Percentiles rank a stretch among this genome's conserved stretches.
Evolutionary conservation across 2,113 vertebrate genomes (phyloP).

Genomic region (Turnix velox): DNA sequence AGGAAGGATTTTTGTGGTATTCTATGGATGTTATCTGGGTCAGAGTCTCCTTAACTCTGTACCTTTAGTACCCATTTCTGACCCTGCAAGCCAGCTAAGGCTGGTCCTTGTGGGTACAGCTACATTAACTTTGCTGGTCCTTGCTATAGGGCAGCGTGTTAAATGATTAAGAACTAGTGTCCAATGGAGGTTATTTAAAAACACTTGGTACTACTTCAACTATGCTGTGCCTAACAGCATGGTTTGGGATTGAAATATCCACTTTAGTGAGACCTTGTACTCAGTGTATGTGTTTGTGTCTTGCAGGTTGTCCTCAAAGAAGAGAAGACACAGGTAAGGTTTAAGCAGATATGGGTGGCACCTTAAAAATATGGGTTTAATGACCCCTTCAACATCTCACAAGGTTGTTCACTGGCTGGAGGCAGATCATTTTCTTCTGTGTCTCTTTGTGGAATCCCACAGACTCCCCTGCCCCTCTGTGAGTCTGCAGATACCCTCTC

Average conservation of each 20-base stretch:
- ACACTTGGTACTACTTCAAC: background rate
- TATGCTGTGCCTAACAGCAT: background rate
- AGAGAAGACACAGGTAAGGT: conserved; percentile 90
- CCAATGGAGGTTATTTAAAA: background rate
- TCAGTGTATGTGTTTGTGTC: background rate
- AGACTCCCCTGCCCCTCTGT: background rate
- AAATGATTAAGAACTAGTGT: background rate
- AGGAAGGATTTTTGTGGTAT: background rate
- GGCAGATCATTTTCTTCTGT: background rate
- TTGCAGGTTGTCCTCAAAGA: conserved; percentile 88
- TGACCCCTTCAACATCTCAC: background rate
- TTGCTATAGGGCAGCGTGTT: no score
- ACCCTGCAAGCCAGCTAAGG: background rate
- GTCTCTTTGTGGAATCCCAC: background rate
- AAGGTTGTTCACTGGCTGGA: background rate
- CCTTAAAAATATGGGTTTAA: background rate
- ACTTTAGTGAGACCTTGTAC: background rate
- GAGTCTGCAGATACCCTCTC: background rate
- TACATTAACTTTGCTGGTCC: no score
- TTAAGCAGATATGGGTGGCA: background rate
- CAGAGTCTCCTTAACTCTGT: background rate
- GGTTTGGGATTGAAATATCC: background rate
- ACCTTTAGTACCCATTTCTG: background rate
- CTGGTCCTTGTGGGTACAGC: no score
- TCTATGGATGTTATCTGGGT: background rate